Base-by-base conservation (phyloP, 2,888 invertebrate genomes). In the Gymnocheta viridis region DNA sequence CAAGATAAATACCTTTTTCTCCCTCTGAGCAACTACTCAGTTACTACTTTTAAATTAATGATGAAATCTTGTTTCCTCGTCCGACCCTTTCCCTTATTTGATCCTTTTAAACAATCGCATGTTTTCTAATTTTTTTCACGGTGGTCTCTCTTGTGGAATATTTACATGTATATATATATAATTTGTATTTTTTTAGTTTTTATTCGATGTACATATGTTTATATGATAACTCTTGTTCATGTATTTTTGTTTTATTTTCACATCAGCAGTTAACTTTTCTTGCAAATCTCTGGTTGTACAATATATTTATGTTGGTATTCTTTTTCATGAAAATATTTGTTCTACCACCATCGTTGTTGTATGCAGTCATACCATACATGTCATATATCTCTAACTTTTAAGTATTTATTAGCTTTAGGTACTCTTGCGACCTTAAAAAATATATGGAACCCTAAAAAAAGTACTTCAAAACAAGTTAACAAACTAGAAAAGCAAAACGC, bases 341-440 rank as follows among this genome's bases (percentile, higher is more conserved):
- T 12, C 27, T 32, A 27, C 27, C 10, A 41, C 24, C 17, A 7
- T 51, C 51, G 22, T 24, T 62, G 62, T 19, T 7, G 38, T 12
- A 12, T 54, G 29, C 41, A 51, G 29, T 41, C 38, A 17, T 51
- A 38, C 27, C 12, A 77, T 47, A 58, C 38, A 70, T 70, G 51
- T 44, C 62, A 41, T 41, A 67, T 19, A 62, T 54, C 60, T 77
- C 35, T 2, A 67, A 60, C 67, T 69, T 22, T 49, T 49, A 70
- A 69, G 67, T 80, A 85, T 85, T 82, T 82, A 80, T 85, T 85
- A 82, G 80, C 82, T 80, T 49, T 69, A 49, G 76, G 62, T 76
- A 73, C 80, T 73, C 62, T 27, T 44, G 79, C 70, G 77, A 77
- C 80, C 79, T 77, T 35, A 77, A 47, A 82, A 74, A 27, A 74